A percentile compares a stretch with the other conserved stretches of the same genome.
These are phyloP conservation scores for Hylaeus volcanicus DNA, from an alignment of 1,140 invertebrate genomes.

Conservation along the genomic window DNA sequence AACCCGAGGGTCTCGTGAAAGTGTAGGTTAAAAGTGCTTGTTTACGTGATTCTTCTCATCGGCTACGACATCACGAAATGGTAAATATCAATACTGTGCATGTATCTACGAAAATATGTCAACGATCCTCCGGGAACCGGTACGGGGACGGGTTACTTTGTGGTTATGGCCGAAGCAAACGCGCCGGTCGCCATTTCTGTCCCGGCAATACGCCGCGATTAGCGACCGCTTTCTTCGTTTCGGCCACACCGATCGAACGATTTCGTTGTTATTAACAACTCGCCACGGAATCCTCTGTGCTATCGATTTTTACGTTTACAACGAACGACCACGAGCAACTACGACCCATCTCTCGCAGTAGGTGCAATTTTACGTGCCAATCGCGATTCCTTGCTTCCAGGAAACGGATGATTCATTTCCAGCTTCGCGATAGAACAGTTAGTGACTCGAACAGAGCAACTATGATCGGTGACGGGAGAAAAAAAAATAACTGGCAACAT, in stretches of 20 bases:
- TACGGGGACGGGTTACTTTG: constrained; percentile 51
- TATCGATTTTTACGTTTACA: constrained; percentile 1
- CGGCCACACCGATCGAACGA: constrained; percentile 3
- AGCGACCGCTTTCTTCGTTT: constrained; percentile 38
- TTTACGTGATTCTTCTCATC: constrained; percentile 56
- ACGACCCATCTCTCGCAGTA: background rate
- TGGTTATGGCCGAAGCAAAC: constrained; percentile 68
- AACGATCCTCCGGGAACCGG: constrained; percentile 28
- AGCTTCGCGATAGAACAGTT: constrained; percentile 39
- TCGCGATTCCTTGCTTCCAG: constrained; percentile 52
- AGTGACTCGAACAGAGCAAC: constrained; percentile 31
- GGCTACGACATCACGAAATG: constrained; percentile 60
- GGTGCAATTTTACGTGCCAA: constrained; percentile 34
- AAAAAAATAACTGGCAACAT: background rate
- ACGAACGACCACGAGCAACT: background rate
- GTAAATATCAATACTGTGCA: constrained; percentile 57
- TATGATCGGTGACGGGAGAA: constrained; percentile 39
- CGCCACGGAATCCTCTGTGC: background rate
- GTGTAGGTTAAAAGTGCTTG: constrained; percentile 64
- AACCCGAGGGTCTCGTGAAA: constrained; percentile 54
- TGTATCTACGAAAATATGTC: constrained; percentile 24
- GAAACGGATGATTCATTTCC: constrained; percentile 67
- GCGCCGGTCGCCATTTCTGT: constrained; percentile 79
- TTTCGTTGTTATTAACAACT: background rate
- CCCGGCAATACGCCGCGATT: constrained; percentile 64